Percentiles rank a stretch among this genome's conserved stretches.
Evolutionary conservation across 2,113 vertebrate genomes (phyloP).

Genomic region (Zeus faber): DNA sequence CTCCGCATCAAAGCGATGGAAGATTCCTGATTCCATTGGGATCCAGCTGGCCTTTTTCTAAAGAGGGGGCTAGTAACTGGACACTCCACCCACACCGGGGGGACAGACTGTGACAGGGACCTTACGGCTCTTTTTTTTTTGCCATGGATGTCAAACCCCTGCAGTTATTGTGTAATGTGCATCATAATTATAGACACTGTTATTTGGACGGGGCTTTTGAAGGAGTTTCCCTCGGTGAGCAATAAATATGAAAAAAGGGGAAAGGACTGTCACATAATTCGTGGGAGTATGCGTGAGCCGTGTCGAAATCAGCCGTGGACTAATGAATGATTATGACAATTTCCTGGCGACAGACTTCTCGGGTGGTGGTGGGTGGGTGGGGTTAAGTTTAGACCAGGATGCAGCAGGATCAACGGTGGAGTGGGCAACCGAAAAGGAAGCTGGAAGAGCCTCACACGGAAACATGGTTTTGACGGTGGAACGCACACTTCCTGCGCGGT

Average conservation of each 20-base stretch:
- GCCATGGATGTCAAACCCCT: constrained; percentile 5
- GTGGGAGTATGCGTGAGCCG: not conserved
- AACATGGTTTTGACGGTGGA: constrained; percentile 34
- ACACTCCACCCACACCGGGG: constrained; percentile 10
- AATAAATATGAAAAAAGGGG: not conserved
- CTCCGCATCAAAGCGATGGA: constrained; percentile 13
- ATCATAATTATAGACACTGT: not conserved
- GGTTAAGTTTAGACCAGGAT: constrained; percentile 42
- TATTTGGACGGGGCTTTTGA: constrained; percentile 1
- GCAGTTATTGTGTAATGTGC: constrained; percentile 17
- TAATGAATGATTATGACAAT: constrained; percentile 42
- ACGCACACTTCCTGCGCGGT: constrained; percentile 30
- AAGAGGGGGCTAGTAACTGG: constrained; percentile 22
- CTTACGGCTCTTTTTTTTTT: not conserved
- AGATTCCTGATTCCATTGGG: constrained; percentile 4
- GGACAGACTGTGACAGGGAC: constrained; percentile 4
- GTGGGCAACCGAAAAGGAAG: constrained; percentile 23
- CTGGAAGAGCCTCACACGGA: constrained; percentile 44
- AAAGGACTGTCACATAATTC: not conserved
- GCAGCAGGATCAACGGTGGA: constrained; percentile 47
- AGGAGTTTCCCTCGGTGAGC: not conserved
- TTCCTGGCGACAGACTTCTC: constrained; percentile 53
- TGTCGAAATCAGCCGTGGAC: constrained; percentile 7
- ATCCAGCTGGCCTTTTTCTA: constrained; percentile 14
- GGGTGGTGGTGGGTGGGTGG: constrained; percentile 40